Evolutionary conservation across 37 sponge, comb jelly and placozoan genomes (phyloP), one percentile per base, ranked within the genome.

Genomic region (Cliona cf. orientalis): DNA sequence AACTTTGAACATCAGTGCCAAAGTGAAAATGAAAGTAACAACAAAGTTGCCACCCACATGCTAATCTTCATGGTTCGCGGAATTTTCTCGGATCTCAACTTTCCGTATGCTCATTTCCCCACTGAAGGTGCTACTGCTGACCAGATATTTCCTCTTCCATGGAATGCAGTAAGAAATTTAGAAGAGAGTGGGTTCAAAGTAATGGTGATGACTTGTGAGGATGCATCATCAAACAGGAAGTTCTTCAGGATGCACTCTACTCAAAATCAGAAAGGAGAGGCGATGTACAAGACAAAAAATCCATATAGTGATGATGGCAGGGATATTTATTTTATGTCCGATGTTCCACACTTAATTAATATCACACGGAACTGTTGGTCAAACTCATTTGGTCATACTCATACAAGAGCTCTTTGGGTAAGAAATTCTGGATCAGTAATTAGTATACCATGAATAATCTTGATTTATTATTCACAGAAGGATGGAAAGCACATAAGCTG

Each of bases 401-500:
- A 74, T 23, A 23, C 37, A 4, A 49, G 75, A 25, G 58, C 58
- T 7, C 58, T 57, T 5, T 74, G 75, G 57, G 75, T 74, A 74
- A 32, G 58, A 7, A 26, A 34, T 1, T 12, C 2, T 2, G 5
- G 2, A 58, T 7, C 2, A 35, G 26, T 69, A n/a, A 37, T 39
- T 17, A 25, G 11, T 25, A 29, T 29, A 29, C 26, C 21, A 2
- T 31, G 4, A 29, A 35, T 2, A 23, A 9, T 32, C 12, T 23
- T 7, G 26, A 23, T 23, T 11, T 23, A 25, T 25, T 31, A 21
- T 44, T 14, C 43, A 14, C 58, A 80, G 80, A 80, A 31, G n/a
- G 40, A 80, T 80, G 80, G 69, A 25, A 42, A 80, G 22, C 56
- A 66, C 80, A 79, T 79, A 1, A 79, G 80, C 38, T 79, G 80